Conservation (phyloP, 2,797 vertebrate species). For the Muraenolepis orangiensis region DNA sequence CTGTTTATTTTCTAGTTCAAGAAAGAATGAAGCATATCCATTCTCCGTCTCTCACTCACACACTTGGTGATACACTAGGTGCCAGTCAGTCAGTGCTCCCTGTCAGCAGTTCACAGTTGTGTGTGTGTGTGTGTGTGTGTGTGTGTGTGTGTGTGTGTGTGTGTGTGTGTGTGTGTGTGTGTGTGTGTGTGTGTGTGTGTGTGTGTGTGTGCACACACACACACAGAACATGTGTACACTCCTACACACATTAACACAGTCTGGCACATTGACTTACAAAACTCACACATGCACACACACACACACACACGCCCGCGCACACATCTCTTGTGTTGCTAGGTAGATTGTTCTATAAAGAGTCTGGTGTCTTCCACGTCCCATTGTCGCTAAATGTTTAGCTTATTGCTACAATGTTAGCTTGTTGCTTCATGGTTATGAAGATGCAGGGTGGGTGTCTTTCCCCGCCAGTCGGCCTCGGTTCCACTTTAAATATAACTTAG, state of each 20-base stretch:
- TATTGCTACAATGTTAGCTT: too few species aligned
- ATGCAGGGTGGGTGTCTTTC: not conserved
- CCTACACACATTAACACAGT: not conserved
- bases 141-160: too few species aligned
- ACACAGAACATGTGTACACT: not conserved
- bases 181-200: not conserved
- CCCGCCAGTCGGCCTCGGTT: not conserved
- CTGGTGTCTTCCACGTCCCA: not conserved
- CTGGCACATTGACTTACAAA: not conserved
- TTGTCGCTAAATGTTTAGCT: too few species aligned
- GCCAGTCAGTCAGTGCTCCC: too few species aligned
- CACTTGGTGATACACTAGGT: too few species aligned
- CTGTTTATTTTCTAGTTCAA: not conserved
- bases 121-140: too few species aligned
- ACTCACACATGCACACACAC: constrained; percentile 2
- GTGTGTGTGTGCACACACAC: not conserved
- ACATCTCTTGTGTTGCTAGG: not conserved
- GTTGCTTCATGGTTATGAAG: too few species aligned
- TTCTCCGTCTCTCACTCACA: too few species aligned
- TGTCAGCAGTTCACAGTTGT: too few species aligned
- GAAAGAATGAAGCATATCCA: not conserved
- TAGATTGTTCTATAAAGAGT: not conserved
- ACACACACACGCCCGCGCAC: not conserved
- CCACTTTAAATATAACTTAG: not conserved
- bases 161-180: too few species aligned